phyloP scores from a whole-genome alignment of 1,140 invertebrate genomes.

The Delia radicum region DNA sequence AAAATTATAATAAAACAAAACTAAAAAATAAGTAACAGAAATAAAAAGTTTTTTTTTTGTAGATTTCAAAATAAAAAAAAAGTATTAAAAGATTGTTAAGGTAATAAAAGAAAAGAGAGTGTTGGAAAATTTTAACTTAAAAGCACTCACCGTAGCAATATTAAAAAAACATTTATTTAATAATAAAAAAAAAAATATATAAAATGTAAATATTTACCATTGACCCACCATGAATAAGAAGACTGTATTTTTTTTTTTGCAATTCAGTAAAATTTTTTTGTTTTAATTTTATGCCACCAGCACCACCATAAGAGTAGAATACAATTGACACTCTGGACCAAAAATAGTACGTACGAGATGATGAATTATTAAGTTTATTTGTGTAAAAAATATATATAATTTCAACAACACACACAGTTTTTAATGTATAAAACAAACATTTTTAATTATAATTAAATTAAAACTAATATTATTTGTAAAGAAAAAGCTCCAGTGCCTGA shows the following conservation, averaged over 20 bases:
- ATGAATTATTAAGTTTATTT: neutral
- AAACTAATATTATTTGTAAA: neutral
- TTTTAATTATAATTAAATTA: neutral
- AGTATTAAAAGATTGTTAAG: neutral
- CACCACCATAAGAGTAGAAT: constrained; percentile 28
- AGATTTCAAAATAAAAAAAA: neutral
- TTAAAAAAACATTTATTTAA: constrained; percentile 31
- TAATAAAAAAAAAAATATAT: constrained; percentile 36
- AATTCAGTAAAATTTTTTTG: constrained; percentile 7
- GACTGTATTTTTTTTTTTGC: neutral
- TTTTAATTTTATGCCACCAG: constrained; percentile 21
- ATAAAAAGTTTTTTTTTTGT: neutral
- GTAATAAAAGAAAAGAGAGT: neutral
- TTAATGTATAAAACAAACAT: neutral
- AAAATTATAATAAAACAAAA: neutral
- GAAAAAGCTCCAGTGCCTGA: neutral
- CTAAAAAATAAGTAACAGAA: neutral
- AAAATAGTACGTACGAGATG: neutral
- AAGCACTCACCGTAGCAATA: constrained; percentile 52
- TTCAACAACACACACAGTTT: neutral
- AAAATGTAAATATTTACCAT: constrained; percentile 25
- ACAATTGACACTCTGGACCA: constrained; percentile 25
- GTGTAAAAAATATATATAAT: neutral
- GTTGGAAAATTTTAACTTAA: constrained; percentile 31
- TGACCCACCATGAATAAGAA: constrained; percentile 25